Evolutionary conservation across 2,888 invertebrate genomes (phyloP).

Genomic region (Pterobdella sp.): DNA sequence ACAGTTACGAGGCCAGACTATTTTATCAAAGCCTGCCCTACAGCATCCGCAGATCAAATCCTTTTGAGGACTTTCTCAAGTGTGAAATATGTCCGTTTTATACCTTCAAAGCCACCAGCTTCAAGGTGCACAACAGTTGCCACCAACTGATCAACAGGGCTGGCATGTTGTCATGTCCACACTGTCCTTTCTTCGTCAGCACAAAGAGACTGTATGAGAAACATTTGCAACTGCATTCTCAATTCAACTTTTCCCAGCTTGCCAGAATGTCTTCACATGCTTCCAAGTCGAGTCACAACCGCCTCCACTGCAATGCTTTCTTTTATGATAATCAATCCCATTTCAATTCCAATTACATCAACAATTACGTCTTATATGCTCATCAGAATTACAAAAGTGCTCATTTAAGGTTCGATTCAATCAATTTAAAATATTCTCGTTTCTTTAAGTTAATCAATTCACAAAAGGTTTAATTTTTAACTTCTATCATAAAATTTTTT

Average conservation of each 20-base stretch:
- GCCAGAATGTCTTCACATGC: background rate
- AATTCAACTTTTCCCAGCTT: constrained; percentile 9
- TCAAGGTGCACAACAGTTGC: constrained; percentile 58
- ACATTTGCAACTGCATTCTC: constrained; percentile 58
- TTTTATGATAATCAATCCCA: background rate
- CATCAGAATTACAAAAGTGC: constrained; percentile 6
- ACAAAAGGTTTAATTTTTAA: no score
- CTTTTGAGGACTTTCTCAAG: constrained; percentile 15
- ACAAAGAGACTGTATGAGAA: constrained; percentile 56
- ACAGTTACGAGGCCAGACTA: background rate
- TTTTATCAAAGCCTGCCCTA: background rate
- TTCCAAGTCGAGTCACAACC: background rate
- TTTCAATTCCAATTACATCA: background rate
- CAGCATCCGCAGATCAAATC: constrained; percentile 8
- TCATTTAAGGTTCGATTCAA: background rate
- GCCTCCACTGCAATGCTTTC: background rate
- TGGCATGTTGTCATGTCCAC: constrained; percentile 69
- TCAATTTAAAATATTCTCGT: no score
- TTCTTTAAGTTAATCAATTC: background rate
- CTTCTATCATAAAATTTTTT: background rate
- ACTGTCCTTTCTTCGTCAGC: constrained; percentile 70
- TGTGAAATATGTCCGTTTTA: constrained; percentile 58
- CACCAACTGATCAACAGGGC: constrained; percentile 61
- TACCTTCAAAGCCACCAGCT: constrained; percentile 43
- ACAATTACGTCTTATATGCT: background rate